Evolutionary conservation across 2,797 vertebrate genomes (phyloP), one percentile per base, ranked within the genome.

Genomic region (Graptemys geographica): DNA sequence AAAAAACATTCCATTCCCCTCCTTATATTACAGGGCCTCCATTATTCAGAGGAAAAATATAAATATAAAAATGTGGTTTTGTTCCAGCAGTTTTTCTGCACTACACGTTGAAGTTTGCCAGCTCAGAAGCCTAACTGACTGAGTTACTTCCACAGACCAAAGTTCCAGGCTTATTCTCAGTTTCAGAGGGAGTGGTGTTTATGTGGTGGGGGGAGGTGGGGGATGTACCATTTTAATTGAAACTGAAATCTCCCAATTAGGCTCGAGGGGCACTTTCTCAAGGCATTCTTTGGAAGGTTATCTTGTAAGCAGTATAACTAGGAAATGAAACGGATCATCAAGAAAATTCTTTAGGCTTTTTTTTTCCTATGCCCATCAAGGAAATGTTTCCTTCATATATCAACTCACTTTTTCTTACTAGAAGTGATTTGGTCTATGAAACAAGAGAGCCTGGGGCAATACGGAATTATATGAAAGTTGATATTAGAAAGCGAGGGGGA

Each of bases 311-410:
- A 95, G 31, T 86, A 49, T 79, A 96, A 93, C 41, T 92, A 97
- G 96, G 94, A 97, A 98, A 96, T 95, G 0, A 97, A 97, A 97
- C 1, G 31, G 89, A 91, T 97, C 92, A 93, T 96, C 87, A 97
- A 91, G 90, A 95, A 97, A 98, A 96, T 94, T 94, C 89, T 88
- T 84, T 31, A 65, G n/a, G 78, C 28, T 19, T 76, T 76, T 81
- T 76, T 55, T 59, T 86, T 47, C 16, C 13, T n/a, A 44, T 94
- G 84, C 11, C 92, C 76, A 95, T 94, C 81, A 92, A 95, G 92
- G 80, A 96, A 96, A 95, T 86, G 2, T 90, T 97, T 96, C 94
- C 72, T 47, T 96, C 89, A 79, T 91, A 93, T 94, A 97, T 95
- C 86, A 96, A 74, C 81, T 94, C 80, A 74, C 52, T 92, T 96